Evolutionary conservation across 2,888 invertebrate genomes (phyloP), one percentile per base, ranked within the genome.

Genomic region (Phengaris alcon): DNA sequence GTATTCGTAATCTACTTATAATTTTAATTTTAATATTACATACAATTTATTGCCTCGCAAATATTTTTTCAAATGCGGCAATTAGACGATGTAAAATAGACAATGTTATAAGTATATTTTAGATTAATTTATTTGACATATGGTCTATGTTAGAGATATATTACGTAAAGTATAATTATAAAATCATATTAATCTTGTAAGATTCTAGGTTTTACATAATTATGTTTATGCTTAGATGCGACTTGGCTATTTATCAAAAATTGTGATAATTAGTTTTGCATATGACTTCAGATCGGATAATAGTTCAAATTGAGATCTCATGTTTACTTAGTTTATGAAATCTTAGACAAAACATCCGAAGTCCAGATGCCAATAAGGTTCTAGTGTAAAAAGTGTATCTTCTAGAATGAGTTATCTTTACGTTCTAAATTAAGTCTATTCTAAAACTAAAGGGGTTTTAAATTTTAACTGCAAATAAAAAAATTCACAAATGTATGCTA

Each of bases 221-320:
- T 77, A 76, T 64, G 68, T 72, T 35, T 77, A 48, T 55, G 74
- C 75, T 76, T 13, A 74, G 74, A 15, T 68, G 75, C 77, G 77
- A 69, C 77, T 75, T 76, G 44, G 77, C 76, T 79, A 77, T 75
- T 84, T 89, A 86, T 87, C 83, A 86, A 81, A 82, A 84, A 87
- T 86, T 91, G 91, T 93, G 91, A 91, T 91, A 90, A 88, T 88
- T 88, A 86, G 85, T 85, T 88, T 82, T 87, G 88, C 87, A 87
- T 84, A 83, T 79, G 79, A 84, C 80, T 87, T 86, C 87, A 86
- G 83, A 82, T 86, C 86, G 84, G 88, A 85, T 89, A 84, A 88
- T 88, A 92, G 93, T 93, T 93, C 91, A 93, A 93, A 91, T 89
- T 89, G 85, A 91, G 93, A 93, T 93, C 93, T 93, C 93, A 93